phyloP scores from a whole-genome alignment of 2,797 vertebrate species.

The Tragopan temminckii region DNA sequence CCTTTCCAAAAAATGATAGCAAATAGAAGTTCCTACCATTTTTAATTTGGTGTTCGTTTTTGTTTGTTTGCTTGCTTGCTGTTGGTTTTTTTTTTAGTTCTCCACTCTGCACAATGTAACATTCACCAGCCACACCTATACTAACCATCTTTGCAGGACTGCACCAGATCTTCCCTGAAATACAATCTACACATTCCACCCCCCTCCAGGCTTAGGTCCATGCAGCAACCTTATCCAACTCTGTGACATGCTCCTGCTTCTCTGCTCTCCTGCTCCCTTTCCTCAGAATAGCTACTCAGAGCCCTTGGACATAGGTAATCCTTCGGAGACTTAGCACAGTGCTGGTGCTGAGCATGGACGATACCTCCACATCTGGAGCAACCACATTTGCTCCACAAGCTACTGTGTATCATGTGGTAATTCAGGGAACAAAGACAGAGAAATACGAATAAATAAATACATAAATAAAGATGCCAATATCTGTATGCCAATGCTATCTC shows the following conservation, averaged over 20 bases:
- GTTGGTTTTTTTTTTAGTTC: no score
- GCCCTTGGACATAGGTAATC: neutral
- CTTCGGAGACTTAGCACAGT: neutral
- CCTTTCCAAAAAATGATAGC: neutral
- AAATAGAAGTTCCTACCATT: neutral
- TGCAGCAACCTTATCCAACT: neutral
- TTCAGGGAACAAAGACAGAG: neutral
- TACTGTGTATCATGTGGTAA: neutral
- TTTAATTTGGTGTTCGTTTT: neutral
- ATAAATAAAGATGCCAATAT: neutral
- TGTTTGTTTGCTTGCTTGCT: no score
- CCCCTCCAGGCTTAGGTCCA: neutral
- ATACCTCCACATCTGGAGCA: neutral
- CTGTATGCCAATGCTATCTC: neutral
- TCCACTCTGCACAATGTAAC: fast-evolving
- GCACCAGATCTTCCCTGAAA: neutral
- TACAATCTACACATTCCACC: neutral
- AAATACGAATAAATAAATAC: neutral
- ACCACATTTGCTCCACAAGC: neutral
- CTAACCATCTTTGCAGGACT: neutral
- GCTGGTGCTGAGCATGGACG: neutral
- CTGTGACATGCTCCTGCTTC: neutral
- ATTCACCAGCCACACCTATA: neutral
- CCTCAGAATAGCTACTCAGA: neutral
- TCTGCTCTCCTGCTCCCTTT: neutral